A percentile compares a stretch with the other conserved stretches of the same genome.
Evolutionary conservation across 2,888 invertebrate genomes (phyloP).

Genomic region (Pecten maximus): DNA sequence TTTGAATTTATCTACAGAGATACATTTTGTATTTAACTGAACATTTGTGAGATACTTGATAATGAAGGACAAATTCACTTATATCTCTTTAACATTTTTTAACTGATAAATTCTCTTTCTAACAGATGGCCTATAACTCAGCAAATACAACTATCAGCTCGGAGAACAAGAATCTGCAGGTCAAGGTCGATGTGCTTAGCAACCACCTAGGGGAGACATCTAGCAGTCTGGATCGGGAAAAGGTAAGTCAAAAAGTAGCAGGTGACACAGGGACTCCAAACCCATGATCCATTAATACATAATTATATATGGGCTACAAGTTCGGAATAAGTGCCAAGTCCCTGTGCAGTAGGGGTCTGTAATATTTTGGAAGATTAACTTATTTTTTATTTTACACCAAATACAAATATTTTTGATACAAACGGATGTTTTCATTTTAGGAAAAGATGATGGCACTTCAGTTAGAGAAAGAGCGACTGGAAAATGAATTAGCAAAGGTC

Average conservation of each 20-base stretch:
- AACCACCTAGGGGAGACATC: slow-evolving; percentile 41
- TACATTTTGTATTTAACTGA: too few species aligned
- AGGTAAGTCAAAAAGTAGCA: slow-evolving; percentile 39
- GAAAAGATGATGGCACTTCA: slow-evolving; percentile 61
- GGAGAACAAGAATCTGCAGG: slow-evolving; percentile 36
- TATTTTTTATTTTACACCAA: background rate
- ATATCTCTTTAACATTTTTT: too few species aligned
- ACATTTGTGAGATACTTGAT: too few species aligned
- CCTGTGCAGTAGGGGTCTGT: too few species aligned
- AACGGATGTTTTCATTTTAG: slow-evolving; percentile 31
- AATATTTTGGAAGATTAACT: background rate
- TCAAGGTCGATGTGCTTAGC: slow-evolving; percentile 17
- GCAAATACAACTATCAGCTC: background rate
- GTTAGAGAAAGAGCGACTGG: slow-evolving; percentile 68
- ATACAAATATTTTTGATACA: background rate
- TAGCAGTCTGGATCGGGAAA: slow-evolving; percentile 48
- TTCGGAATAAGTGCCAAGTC: too few species aligned
- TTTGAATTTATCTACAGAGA: too few species aligned
- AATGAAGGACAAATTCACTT: too few species aligned
- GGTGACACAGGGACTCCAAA: background rate
- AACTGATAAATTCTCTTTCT: background rate
- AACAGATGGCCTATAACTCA: background rate
- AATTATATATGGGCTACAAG: too few species aligned
- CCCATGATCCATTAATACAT: too few species aligned
- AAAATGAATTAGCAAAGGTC: slow-evolving; percentile 66